phyloP scores from a whole-genome alignment of 2,888 invertebrate species.

The Apamea crenata region DNA sequence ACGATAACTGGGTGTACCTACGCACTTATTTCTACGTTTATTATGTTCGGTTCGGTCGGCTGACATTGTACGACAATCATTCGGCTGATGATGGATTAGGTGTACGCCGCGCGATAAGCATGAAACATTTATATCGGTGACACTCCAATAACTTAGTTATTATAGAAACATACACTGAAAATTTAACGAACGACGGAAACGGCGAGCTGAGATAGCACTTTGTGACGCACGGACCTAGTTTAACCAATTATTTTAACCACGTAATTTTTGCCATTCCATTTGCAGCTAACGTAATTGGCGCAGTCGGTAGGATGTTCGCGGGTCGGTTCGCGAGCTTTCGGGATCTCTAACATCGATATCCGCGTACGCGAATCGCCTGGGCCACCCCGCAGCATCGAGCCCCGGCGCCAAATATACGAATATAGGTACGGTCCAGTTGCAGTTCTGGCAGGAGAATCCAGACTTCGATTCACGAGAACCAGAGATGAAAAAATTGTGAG shows the following conservation, averaged over 20 bases:
- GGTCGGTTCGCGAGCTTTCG: no score
- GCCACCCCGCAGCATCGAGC: no score
- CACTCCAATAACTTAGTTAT: background rate
- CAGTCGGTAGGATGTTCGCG: no score
- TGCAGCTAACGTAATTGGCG: no score
- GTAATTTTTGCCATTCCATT: no score
- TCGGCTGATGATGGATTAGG: background rate
- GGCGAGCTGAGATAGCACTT: background rate
- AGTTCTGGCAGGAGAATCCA: conserved; percentile 4
- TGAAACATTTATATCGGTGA: background rate
- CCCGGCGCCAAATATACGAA: background rate
- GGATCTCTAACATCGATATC: no score
- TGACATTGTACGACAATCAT: background rate
- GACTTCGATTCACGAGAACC: conserved; percentile 2
- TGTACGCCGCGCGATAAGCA: background rate
- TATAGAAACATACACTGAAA: background rate
- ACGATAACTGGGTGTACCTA: background rate
- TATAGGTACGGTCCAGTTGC: conserved; percentile 1
- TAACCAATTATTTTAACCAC: no score
- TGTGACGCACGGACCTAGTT: conserved; percentile 1
- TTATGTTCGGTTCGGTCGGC: background rate
- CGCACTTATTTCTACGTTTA: background rate
- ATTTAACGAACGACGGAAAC: background rate
- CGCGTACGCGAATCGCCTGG: no score
- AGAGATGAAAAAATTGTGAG: background rate